A percentile compares a stretch with the other conserved stretches of the same genome.
Conservation (phyloP, 2,113 vertebrate species). For the Crotalus tigris region DNA sequence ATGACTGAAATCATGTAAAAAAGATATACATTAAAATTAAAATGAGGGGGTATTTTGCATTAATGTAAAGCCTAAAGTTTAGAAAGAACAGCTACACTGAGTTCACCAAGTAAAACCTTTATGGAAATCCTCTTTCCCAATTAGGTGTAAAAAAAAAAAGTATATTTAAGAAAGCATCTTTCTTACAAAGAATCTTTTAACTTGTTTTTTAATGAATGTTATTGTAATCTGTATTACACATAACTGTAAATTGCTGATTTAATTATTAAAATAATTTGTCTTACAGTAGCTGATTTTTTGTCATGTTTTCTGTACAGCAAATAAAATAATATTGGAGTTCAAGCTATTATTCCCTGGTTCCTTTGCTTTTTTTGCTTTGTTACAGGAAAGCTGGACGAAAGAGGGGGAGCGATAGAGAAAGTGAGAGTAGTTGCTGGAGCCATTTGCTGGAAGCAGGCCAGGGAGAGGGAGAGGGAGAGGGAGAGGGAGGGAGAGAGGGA, state of each 20-base stretch:
- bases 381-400: too few relatives aligned
- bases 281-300: slow-evolving; percentile 45
- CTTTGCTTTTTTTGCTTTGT: background rate
- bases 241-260: slow-evolving; percentile 61
- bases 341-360: background rate
- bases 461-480: too few relatives aligned
- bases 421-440: too few relatives aligned
- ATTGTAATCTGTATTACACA: slow-evolving; percentile 56
- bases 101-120: slow-evolving; percentile 12
- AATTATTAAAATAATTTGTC: slow-evolving; percentile 66
- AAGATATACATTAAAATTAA: slow-evolving; percentile 26
- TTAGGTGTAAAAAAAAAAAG: slow-evolving; percentile 24
- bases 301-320: slow-evolving; percentile 21
- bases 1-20: background rate
- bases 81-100: background rate
- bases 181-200: slow-evolving; percentile 41
- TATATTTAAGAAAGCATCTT: slow-evolving; percentile 41
- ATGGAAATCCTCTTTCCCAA: slow-evolving; percentile 54
- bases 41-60: slow-evolving; percentile 24
- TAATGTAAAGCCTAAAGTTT: slow-evolving; percentile 32
- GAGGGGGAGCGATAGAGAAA: too few relatives aligned
- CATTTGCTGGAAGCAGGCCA: too few relatives aligned
- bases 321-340: background rate
- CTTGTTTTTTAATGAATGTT: slow-evolving; percentile 45
- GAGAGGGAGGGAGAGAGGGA: too few relatives aligned